Percentiles rank a stretch among this genome's conserved stretches.
Conservation (phyloP, 2,113 vertebrate species). For the Catharus minimus region DNA sequence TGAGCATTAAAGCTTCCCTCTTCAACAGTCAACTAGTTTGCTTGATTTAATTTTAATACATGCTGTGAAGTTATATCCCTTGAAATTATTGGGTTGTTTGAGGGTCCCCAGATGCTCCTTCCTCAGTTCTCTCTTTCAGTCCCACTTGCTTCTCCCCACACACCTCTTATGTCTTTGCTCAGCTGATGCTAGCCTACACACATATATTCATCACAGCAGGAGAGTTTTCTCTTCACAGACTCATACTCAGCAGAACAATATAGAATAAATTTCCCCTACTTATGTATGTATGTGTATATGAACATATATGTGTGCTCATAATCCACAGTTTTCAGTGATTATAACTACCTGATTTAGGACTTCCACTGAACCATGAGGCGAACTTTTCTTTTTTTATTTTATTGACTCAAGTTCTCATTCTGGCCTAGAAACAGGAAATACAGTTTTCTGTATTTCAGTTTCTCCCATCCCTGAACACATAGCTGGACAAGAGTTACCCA, state of each 20-base stretch:
- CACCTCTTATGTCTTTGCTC: neutral
- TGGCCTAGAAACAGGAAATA: neutral
- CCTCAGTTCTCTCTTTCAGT: neutral
- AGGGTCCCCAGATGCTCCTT: neutral
- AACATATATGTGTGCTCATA: neutral
- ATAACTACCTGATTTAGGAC: neutral
- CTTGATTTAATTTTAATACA: slow-evolving; percentile 19
- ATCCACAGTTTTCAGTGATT: neutral
- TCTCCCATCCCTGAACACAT: neutral
- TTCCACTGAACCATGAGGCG: neutral
- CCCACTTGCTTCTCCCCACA: neutral
- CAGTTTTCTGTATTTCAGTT: neutral
- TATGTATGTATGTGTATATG: too few relatives aligned
- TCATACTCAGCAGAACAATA: neutral
- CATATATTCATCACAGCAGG: neutral
- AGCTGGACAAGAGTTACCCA: neutral
- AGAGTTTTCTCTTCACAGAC: neutral
- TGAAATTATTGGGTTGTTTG: neutral
- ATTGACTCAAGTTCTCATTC: neutral
- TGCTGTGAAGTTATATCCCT: neutral
- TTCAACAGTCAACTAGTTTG: neutral
- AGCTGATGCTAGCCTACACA: neutral
- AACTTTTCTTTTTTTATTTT: neutral
- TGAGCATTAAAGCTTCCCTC: neutral
- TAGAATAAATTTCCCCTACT: neutral